These are phyloP conservation scores for Lasioglossum oenotherae DNA, from an alignment of 2,888 invertebrate genomes.

Conservation along the genomic window DNA sequence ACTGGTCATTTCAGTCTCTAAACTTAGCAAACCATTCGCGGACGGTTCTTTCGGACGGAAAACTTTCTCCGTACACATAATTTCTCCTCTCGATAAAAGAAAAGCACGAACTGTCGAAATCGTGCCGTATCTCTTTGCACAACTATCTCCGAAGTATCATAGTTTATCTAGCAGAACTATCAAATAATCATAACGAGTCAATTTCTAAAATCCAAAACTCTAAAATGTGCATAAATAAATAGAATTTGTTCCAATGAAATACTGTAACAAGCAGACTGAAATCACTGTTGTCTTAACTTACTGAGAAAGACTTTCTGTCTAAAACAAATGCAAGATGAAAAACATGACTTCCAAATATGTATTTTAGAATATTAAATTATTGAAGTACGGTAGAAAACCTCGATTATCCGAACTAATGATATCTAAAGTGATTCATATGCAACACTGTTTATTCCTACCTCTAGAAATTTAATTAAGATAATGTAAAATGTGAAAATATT, in stretches of 20 bases:
- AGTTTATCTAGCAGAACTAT: background rate
- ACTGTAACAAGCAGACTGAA: background rate
- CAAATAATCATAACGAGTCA: background rate
- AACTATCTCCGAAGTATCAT: background rate
- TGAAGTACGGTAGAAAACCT: too few species aligned
- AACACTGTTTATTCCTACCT: too few species aligned
- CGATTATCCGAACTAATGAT: too few species aligned
- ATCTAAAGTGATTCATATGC: too few species aligned
- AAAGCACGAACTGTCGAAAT: background rate
- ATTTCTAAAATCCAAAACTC: background rate
- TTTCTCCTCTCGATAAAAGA: conserved; percentile 1
- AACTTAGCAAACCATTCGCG: background rate
- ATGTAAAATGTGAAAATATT: too few species aligned
- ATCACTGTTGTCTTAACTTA: too few species aligned
- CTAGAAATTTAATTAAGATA: too few species aligned
- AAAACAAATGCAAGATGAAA: too few species aligned
- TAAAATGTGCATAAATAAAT: background rate
- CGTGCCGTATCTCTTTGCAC: background rate
- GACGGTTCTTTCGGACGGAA: background rate
- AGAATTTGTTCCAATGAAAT: background rate
- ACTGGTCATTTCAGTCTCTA: background rate
- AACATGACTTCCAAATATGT: too few species aligned
- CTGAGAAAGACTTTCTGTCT: too few species aligned
- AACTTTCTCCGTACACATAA: background rate
- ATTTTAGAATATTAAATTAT: too few species aligned